Evolutionary conservation across 2,113 vertebrate genomes (phyloP).

Genomic region (Phoenicopterus ruber): DNA sequence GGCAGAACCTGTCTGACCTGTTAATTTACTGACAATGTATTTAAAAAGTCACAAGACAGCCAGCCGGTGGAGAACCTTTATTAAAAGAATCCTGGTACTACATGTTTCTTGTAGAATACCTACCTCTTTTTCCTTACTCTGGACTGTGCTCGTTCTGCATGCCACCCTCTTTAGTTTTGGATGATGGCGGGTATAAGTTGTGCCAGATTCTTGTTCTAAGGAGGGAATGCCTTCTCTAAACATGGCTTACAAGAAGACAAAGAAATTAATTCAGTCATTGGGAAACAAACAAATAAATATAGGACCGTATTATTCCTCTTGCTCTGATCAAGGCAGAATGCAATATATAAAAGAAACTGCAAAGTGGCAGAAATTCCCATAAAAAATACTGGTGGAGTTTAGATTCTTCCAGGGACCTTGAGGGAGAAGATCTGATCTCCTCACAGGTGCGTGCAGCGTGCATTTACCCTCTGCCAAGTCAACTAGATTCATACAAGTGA

Average conservation of each 20-base stretch:
- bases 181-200: not conserved
- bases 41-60: not conserved
- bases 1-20: conserved; percentile 61
- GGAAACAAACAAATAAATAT: not conserved
- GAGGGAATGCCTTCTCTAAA: not conserved
- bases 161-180: not conserved
- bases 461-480: not conserved
- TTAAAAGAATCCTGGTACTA: not conserved
- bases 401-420: not conserved
- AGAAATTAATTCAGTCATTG: not conserved
- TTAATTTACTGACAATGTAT: not conserved
- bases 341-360: not conserved
- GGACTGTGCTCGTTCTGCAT: not conserved
- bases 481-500: not conserved
- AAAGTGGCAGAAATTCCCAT: not conserved
- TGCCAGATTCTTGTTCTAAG: not conserved
- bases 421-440: not conserved
- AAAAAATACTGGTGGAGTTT: not conserved
- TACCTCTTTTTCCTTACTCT: not conserved
- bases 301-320: not conserved
- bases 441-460: not conserved
- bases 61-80: not conserved
- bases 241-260: not conserved
- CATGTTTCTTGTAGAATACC: not conserved
- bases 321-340: not conserved